Base-by-base conservation (phyloP, 1,140 invertebrate species). In the Drosophila teissieri region DNA sequence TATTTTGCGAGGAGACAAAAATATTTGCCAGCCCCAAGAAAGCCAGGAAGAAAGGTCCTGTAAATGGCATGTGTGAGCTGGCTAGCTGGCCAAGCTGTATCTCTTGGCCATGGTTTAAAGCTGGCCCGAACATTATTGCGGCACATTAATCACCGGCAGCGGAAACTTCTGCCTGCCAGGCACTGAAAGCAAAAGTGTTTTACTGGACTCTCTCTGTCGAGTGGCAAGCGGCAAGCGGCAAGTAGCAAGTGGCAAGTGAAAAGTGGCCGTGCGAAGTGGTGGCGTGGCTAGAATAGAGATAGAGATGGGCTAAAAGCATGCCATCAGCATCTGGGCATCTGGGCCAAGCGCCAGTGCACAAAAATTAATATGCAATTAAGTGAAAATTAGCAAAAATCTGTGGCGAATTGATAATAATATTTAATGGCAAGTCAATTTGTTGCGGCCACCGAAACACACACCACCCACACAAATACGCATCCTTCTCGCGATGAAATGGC, bases 311-410 rank as follows among this genome's bases (percentile, higher is more conserved):
- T 88, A 82, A 86, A 75, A 86, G 83, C 82, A 63, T 82, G 56
- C 78, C 57, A 63, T 46, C 48, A 68, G 62, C 56, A 84, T 54
- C 68, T 82, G 49, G 61, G 62, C 56, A 84, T 54, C 68, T 82
- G 49, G 61, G 57, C 51, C 39, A 73, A 67, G n/a, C 27, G 52
- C 53, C 42, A 49, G 40, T 40, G 22, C 63, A 72, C 52, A 88
- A 88, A 88, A 83, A 88, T 86, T 72, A 86, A 86, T 82, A 88
- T 82, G 75, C 78, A 88, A 86, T 88, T 83, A 86, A 76, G 79
- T 83, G 17, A 62, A 79, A 76, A 86, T 86, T 88, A 79, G 79
- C 58, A 56, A 70, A 88, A 82, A 56, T 73, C 61, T 72, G 68
- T 46, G 58, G 54, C 64, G 74, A 82, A 86, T 88, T 86, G 78